Evolutionary conservation across 2,113 vertebrate species (phyloP).

Genomic region (Lophotis ruficrista): DNA sequence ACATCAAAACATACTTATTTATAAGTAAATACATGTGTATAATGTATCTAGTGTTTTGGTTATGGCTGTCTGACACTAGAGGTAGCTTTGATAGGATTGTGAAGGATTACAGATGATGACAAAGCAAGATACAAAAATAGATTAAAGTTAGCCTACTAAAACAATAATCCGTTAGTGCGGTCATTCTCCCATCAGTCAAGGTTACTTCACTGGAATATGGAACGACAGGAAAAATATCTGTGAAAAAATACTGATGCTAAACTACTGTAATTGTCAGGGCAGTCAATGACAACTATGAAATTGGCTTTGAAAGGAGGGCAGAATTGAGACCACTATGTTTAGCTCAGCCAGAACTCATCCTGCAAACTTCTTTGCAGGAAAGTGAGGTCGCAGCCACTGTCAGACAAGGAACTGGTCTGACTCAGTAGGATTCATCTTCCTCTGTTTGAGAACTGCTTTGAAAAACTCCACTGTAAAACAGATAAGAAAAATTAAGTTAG

Average conservation of each 20-base stretch:
- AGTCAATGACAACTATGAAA: neutral
- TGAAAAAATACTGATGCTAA: neutral
- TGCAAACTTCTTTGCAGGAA: neutral
- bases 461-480: neutral
- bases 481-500: neutral
- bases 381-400: neutral
- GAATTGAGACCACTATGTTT: neutral
- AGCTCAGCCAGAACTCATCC: neutral
- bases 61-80: constrained; percentile 23
- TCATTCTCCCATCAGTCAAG: constrained; percentile 68
- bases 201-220: constrained; percentile 49
- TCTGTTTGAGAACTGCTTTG: neutral
- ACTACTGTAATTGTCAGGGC: neutral
- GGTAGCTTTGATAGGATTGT: constrained; percentile 75
- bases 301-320: neutral
- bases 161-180: constrained; percentile 67
- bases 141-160: constrained; percentile 72
- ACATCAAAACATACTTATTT: neutral
- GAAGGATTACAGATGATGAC: constrained; percentile 77
- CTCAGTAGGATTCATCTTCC: neutral
- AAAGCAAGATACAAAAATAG: constrained; percentile 67
- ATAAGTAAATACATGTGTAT: neutral
- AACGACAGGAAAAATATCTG: neutral
- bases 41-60: neutral
- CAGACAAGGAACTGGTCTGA: neutral